Conservation (phyloP, 2,113 vertebrate species). For the Vulpes ferrilata region DNA sequence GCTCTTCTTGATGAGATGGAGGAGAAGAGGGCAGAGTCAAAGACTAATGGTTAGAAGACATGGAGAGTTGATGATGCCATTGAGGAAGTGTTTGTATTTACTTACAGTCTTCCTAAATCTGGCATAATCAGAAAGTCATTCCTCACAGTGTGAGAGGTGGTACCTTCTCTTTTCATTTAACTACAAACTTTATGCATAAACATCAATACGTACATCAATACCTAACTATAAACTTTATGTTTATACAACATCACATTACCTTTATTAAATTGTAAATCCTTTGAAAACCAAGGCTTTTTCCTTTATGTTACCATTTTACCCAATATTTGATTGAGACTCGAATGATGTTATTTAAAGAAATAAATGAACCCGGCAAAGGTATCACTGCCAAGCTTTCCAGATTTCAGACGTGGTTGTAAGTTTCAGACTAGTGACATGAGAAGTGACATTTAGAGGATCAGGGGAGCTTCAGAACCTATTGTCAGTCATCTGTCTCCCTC, state of each 20-base stretch:
- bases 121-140: neutral
- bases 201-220: too few species aligned
- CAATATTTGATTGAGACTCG: neutral
- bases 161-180: neutral
- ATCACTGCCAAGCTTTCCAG: neutral
- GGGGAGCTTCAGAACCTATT: neutral
- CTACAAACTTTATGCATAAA: neutral
- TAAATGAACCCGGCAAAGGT: neutral
- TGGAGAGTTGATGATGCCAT: neutral
- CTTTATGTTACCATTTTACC: neutral
- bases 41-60: neutral
- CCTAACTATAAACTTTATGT: too few species aligned
- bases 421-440: neutral
- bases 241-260: neutral
- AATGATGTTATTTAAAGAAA: neutral
- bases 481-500: neutral
- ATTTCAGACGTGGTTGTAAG: neutral
- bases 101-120: neutral
- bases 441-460: neutral
- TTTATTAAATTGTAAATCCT: constrained; percentile 39
- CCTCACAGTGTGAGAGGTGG: neutral
- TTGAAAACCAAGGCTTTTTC: neutral
- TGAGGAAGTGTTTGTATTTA: neutral
- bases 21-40: neutral
- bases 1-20: neutral